A percentile compares a stretch with the other conserved stretches of the same genome.
Conservation (phyloP, 2,113 vertebrate species). For the Sinocyclocheilus anshuiensis region DNA sequence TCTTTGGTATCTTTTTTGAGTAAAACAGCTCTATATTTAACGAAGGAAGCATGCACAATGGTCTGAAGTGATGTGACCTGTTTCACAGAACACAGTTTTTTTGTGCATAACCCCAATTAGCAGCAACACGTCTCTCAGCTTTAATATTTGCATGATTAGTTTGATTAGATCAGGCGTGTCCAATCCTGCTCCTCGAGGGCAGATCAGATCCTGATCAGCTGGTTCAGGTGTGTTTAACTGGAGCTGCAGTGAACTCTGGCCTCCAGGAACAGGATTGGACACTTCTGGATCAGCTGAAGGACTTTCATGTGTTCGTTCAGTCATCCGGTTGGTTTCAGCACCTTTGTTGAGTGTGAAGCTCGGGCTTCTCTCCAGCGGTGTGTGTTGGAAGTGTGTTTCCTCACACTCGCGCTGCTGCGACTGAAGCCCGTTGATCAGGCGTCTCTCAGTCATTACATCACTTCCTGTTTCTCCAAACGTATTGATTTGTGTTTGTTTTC, state of each 20-base stretch:
- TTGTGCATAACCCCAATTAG: too few species aligned
- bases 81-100: too few species aligned
- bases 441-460: neutral
- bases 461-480: neutral
- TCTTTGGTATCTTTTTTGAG: too few species aligned
- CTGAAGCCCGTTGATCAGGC: conserved; percentile 54
- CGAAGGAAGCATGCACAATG: too few species aligned
- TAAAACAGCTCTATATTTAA: too few species aligned
- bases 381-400: neutral
- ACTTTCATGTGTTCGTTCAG: neutral
- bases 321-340: conserved; percentile 29
- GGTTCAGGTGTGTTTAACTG: neutral
- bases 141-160: neutral
- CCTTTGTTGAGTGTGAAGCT: conserved; percentile 70
- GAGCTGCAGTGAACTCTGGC: too few species aligned
- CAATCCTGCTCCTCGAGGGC: neutral
- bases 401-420: conserved; percentile 40
- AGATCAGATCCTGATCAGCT: neutral
- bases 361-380: conserved; percentile 39
- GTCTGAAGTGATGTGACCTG: too few species aligned
- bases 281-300: neutral
- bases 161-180: neutral
- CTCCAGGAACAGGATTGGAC: neutral
- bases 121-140: too few species aligned
- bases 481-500: neutral